A percentile compares a stretch with the other conserved stretches of the same genome.
Conservation (phyloP, 1,140 invertebrate genomes). For the Trichonephila inaurata region DNA sequence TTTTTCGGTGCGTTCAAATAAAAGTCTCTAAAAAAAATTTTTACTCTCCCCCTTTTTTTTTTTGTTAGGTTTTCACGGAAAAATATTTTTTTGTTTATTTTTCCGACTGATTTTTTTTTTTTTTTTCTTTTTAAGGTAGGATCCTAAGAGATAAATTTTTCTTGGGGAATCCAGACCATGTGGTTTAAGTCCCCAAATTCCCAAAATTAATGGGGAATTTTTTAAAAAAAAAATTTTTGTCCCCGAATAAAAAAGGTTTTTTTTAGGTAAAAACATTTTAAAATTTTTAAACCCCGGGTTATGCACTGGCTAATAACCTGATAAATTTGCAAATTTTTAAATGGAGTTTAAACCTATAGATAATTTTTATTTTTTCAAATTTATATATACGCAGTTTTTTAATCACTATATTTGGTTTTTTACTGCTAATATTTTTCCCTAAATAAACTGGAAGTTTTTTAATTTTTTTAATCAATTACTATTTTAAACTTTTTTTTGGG, state of each 20-base stretch:
- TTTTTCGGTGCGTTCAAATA: neutral
- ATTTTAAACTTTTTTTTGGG: neutral
- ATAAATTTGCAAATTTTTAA: neutral
- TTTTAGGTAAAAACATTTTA: neutral
- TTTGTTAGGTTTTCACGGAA: neutral
- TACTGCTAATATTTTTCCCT: neutral
- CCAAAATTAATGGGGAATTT: conserved; percentile 5
- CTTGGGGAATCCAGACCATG: neutral
- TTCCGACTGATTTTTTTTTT: neutral
- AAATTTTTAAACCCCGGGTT: neutral
- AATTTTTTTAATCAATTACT: neutral
- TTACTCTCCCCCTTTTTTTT: neutral
- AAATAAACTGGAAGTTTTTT: neutral
- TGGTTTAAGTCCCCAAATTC: conserved; percentile 54
- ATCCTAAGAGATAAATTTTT: conserved; percentile 9
- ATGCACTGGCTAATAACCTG: neutral
- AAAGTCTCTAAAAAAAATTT: conserved; percentile 18
- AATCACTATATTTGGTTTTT: neutral
- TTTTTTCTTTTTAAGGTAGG: neutral
- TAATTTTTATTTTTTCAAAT: neutral
- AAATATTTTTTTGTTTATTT: neutral
- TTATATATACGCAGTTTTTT: neutral
- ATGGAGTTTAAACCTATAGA: neutral
- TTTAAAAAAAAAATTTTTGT: neutral
- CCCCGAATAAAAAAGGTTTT: neutral